These are phyloP conservation scores for Lymantria monacha DNA, from an alignment of 2,888 invertebrate species.

Conservation along the genomic window DNA sequence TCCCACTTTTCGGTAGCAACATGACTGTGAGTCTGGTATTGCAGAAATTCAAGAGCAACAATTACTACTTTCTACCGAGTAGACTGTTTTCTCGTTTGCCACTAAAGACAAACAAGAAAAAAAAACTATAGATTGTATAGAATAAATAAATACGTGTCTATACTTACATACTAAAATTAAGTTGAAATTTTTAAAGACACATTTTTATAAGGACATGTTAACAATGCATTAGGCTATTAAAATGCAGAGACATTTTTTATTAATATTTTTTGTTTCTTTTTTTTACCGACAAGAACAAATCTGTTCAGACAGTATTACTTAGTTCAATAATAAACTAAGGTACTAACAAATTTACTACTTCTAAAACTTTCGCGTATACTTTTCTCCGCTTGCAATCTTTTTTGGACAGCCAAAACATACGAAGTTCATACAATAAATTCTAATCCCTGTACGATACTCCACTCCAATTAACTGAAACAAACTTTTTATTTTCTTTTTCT, in stretches of 20 bases:
- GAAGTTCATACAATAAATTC: slow-evolving; percentile 5
- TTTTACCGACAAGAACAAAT: not conserved
- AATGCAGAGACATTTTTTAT: not conserved
- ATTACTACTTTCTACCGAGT: too few species aligned
- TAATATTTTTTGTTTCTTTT: not conserved
- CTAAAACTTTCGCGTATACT: not conserved
- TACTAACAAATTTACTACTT: not conserved
- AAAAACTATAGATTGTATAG: too few species aligned
- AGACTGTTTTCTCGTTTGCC: too few species aligned
- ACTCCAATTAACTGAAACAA: slow-evolving; percentile 5
- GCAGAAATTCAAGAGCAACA: too few species aligned
- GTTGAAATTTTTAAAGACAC: too few species aligned
- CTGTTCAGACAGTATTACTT: not conserved
- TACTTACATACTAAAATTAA: too few species aligned
- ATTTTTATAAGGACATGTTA: too few species aligned
- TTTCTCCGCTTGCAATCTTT: not conserved
- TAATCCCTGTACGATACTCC: not conserved
- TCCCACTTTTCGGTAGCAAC: too few species aligned
- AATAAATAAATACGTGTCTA: too few species aligned
- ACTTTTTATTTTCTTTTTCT: slow-evolving; percentile 1
- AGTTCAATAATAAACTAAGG: slow-evolving; percentile 1
- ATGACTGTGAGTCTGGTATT: too few species aligned
- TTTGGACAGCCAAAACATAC: not conserved
- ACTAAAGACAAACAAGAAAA: too few species aligned
- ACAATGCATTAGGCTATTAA: too few species aligned